Conservation (phyloP, 2,797 vertebrate species). For the Falco concolor region DNA sequence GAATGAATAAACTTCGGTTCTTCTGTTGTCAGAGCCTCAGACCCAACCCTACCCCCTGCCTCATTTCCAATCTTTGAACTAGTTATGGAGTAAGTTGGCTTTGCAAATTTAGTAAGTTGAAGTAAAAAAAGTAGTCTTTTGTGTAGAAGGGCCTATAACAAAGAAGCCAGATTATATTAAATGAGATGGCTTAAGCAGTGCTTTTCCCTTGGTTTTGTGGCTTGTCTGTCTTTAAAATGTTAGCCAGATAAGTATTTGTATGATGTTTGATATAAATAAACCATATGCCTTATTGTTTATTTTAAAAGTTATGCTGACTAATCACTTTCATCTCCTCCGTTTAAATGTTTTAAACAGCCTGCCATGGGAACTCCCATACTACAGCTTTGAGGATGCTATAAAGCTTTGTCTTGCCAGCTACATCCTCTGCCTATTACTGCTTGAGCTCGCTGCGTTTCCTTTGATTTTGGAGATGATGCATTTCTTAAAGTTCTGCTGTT, state of each 20-base stretch:
- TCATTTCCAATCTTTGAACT: neutral
- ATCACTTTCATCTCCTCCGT: neutral
- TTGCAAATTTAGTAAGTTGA: neutral
- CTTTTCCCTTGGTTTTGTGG: neutral
- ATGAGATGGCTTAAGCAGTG: neutral
- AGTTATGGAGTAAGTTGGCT: neutral
- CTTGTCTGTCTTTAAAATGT: neutral
- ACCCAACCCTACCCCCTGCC: no score
- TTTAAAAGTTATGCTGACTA: neutral
- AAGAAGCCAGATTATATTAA: neutral
- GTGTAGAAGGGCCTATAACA: neutral
- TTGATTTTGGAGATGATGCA: neutral
- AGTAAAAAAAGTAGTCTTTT: neutral
- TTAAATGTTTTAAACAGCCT: neutral
- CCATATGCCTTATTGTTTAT: neutral
- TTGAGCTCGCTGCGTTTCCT: rapidly evolving
- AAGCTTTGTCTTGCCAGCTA: neutral
- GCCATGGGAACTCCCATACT: neutral
- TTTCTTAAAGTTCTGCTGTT: neutral
- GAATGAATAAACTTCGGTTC: neutral
- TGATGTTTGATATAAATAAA: neutral
- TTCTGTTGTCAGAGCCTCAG: neutral
- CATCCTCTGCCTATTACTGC: neutral
- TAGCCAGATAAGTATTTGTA: neutral
- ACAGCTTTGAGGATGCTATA: neutral